These are phyloP conservation scores for Pachyrhynchus sulphureomaculatus DNA, from an alignment of 1,140 invertebrate species.

Conservation along the genomic window DNA sequence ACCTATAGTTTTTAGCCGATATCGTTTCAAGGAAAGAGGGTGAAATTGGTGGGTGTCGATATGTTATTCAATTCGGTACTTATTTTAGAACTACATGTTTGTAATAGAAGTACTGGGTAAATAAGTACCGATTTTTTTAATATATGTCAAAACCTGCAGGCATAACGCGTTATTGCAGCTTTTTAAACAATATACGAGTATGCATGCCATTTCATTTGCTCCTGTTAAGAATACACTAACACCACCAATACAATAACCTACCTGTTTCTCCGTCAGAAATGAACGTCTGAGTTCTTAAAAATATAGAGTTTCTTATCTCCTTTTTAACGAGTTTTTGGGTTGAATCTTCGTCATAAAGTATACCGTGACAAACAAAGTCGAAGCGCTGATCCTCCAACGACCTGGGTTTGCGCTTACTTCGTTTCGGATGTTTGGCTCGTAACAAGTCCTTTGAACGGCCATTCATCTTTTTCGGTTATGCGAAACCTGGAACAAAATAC, in stretches of 20 bases:
- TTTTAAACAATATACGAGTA: too few species aligned
- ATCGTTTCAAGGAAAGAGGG: too few species aligned
- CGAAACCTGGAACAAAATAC: slow-evolving; percentile 4
- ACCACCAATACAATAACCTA: background rate
- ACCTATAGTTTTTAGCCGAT: too few species aligned
- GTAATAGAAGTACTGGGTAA: too few species aligned
- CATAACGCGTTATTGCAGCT: too few species aligned
- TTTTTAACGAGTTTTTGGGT: background rate
- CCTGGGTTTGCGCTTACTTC: background rate
- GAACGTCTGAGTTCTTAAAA: background rate
- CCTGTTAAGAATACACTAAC: background rate
- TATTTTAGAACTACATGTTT: too few species aligned
- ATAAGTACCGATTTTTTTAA: too few species aligned
- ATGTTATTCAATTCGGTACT: too few species aligned
- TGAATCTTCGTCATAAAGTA: slow-evolving; percentile 1
- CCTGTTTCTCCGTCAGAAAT: background rate
- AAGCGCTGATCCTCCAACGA: slow-evolving; percentile 5
- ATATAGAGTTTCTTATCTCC: background rate
- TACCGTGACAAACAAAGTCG: slow-evolving; percentile 1
- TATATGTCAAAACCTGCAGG: too few species aligned
- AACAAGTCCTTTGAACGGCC: background rate
- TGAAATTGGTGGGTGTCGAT: too few species aligned
- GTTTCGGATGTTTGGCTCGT: background rate
- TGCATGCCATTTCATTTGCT: too few species aligned
- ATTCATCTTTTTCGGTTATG: slow-evolving; percentile 11